Percentiles rank a stretch among this genome's conserved stretches.
Evolutionary conservation across 2,888 invertebrate genomes (phyloP).

Genomic region (Drosophila testacea): DNA sequence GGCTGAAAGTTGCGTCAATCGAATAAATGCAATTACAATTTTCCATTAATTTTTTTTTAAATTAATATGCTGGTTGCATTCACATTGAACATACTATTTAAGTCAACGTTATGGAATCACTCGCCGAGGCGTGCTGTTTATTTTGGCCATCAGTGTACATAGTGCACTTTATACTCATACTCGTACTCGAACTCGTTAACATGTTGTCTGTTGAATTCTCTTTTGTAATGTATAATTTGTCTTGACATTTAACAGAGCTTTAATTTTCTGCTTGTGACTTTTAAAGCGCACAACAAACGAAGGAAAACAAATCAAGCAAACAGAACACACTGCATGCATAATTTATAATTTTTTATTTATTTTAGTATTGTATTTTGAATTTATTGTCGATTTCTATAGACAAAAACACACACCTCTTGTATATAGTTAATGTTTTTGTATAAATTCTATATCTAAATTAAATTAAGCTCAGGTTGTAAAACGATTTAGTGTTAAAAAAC

Average conservation of each 20-base stretch:
- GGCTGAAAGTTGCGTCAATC: slow-evolving; percentile 55
- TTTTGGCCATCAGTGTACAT: slow-evolving; percentile 36
- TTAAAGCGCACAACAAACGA: slow-evolving; percentile 9
- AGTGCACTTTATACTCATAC: slow-evolving; percentile 36
- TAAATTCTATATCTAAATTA: slow-evolving; percentile 38
- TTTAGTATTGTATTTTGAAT: slow-evolving; percentile 34
- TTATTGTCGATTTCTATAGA: slow-evolving; percentile 2
- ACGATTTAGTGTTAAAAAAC: slow-evolving; percentile 49
- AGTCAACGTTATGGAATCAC: slow-evolving; percentile 33
- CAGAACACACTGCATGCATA: slow-evolving; percentile 19
- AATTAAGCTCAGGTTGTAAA: slow-evolving; percentile 75
- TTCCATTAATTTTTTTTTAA: slow-evolving; percentile 69
- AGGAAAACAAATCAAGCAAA: background rate
- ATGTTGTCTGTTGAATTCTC: slow-evolving; percentile 37
- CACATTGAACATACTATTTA: slow-evolving; percentile 49
- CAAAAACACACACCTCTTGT: slow-evolving; percentile 36
- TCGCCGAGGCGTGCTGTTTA: slow-evolving; percentile 29
- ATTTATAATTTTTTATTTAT: slow-evolving; percentile 44
- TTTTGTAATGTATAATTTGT: slow-evolving; percentile 20
- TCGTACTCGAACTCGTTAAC: slow-evolving; percentile 9
- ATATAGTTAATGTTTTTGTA: slow-evolving; percentile 58
- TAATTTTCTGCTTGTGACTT: slow-evolving; percentile 21
- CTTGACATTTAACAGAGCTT: slow-evolving; percentile 24
- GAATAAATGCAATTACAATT: slow-evolving; percentile 76
- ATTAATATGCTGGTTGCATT: slow-evolving; percentile 71